Percentiles rank a stretch among this genome's conserved stretches.
phyloP scores from a whole-genome alignment of 2,113 vertebrate species.

The Mesoclemmys tuberculata region DNA sequence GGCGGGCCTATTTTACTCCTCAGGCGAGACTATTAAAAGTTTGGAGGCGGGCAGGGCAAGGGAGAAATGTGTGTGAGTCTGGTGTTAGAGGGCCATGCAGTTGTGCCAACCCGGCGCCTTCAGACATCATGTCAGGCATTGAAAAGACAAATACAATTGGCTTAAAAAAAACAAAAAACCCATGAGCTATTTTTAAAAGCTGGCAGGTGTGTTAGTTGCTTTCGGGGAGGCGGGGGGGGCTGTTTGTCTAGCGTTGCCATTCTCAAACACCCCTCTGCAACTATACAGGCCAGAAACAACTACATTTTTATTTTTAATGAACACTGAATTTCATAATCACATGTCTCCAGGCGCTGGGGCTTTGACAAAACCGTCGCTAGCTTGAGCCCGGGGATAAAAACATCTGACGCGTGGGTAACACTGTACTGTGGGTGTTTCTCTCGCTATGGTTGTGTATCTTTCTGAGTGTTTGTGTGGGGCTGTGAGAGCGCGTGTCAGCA shows the following conservation, averaged over 20 bases:
- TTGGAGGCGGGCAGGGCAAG: neutral
- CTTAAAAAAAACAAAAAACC: neutral
- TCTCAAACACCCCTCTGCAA: neutral
- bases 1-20: neutral
- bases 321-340: neutral
- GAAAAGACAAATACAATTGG: neutral
- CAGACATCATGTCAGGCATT: neutral
- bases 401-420: too few species aligned
- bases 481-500: too few species aligned
- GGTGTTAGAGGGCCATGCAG: neutral
- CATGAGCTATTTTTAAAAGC: too few species aligned
- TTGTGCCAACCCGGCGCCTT: neutral
- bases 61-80: neutral
- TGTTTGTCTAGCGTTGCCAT: neutral
- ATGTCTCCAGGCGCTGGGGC: neutral
- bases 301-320: too few species aligned
- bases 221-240: too few species aligned
- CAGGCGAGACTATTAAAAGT: neutral
- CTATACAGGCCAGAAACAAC: neutral
- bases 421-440: too few species aligned
- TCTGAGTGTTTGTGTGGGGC: too few species aligned
- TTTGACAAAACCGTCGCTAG: neutral
- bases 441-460: too few species aligned
- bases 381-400: neutral
- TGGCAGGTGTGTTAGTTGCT: too few species aligned